Evolutionary conservation across 2,113 vertebrate species (phyloP).

Genomic region (Sceloporus tristichus): DNA sequence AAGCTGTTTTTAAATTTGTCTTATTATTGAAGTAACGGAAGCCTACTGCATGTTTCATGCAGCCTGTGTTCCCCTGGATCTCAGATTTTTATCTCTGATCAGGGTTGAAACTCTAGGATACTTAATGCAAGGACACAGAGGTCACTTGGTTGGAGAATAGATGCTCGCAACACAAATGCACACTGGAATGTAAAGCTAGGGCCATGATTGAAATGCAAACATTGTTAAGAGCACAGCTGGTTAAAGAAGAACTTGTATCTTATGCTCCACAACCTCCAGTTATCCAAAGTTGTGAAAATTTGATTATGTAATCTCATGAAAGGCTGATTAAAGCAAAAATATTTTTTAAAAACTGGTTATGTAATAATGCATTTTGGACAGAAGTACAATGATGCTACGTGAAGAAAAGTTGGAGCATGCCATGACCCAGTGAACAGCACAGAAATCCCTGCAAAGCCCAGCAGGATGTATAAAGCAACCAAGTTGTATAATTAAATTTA

Average conservation of each 20-base stretch:
- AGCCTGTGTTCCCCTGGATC: constrained; percentile 1
- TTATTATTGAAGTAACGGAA: background rate
- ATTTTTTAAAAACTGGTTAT: background rate
- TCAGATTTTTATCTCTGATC: constrained; percentile 23
- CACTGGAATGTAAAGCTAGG: constrained; percentile 31
- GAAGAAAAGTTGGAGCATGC: background rate
- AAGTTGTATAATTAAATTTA: background rate
- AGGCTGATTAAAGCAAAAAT: background rate
- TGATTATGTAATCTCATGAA: constrained; percentile 27
- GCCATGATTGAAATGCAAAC: constrained; percentile 39
- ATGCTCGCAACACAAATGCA: constrained; percentile 23
- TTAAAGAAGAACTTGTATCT: constrained; percentile 22
- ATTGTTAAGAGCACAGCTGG: constrained; percentile 7
- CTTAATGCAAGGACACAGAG: constrained; percentile 23
- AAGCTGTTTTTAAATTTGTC: background rate
- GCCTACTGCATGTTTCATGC: background rate
- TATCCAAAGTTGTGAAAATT: constrained; percentile 33
- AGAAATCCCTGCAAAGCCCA: background rate
- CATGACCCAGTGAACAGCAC: background rate
- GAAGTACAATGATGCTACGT: background rate
- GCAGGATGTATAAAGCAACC: background rate
- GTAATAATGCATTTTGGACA: background rate
- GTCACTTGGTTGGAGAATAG: background rate
- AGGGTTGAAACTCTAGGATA: constrained; percentile 16
- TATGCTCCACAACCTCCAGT: constrained; percentile 12